These are phyloP conservation scores for Phyllotreta striolata DNA, from an alignment of 2,888 invertebrate species.

Conservation along the genomic window DNA sequence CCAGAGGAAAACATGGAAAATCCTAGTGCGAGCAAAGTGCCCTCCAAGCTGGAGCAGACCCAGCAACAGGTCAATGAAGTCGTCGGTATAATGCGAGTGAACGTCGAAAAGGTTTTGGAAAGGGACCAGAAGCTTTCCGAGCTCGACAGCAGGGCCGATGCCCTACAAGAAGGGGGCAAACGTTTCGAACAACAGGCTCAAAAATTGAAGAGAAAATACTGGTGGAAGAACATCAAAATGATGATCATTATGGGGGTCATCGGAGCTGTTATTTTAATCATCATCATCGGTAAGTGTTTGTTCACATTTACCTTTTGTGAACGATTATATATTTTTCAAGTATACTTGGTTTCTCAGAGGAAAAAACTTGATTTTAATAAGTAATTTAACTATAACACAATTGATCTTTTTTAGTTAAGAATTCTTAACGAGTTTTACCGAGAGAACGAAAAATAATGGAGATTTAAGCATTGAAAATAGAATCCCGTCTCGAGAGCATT, in stretches of 20 bases:
- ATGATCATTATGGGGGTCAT: conserved; percentile 92
- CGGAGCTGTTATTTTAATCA: conserved; percentile 81
- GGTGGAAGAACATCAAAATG: conserved; percentile 98
- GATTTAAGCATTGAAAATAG: too few species aligned
- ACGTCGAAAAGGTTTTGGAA: conserved; percentile 95
- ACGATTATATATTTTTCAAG: neutral
- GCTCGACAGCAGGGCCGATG: conserved; percentile 95
- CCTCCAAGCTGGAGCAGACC: conserved; percentile 57
- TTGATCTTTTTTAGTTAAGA: too few species aligned
- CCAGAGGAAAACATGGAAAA: conserved; percentile 46
- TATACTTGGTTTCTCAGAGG: neutral
- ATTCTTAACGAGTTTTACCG: too few species aligned
- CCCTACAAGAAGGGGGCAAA: conserved; percentile 91
- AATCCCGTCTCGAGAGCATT: too few species aligned
- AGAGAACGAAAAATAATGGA: too few species aligned
- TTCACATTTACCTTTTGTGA: neutral
- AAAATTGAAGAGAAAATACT: conserved; percentile 95
- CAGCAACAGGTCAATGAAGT: conserved; percentile 69
- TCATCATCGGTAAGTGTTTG: conserved; percentile 83
- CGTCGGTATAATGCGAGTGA: conserved; percentile 93
- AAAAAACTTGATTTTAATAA: neutral
- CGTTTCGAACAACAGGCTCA: conserved; percentile 98
- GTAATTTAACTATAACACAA: too few species aligned
- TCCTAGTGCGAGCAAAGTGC: conserved; percentile 46
- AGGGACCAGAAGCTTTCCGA: conserved; percentile 95